Percentiles rank a stretch among this genome's conserved stretches.
Conservation (phyloP, 2,888 invertebrate species). For the Cheilosia urbana region DNA sequence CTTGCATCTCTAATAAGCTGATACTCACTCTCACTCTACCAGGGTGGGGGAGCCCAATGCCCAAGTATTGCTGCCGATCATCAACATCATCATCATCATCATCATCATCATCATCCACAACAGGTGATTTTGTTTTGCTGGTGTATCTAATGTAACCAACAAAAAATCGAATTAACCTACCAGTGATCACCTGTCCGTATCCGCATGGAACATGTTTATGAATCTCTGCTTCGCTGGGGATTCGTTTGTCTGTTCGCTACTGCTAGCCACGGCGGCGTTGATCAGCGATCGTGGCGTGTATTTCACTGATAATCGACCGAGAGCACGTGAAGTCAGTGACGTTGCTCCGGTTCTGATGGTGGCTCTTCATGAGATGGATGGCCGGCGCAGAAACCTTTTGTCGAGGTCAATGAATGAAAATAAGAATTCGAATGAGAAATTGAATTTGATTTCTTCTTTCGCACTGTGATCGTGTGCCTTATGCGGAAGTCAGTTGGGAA, state of each 20-base stretch:
- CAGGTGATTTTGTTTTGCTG: slow-evolving; percentile 42
- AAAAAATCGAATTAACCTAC: slow-evolving; percentile 25
- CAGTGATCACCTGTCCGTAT: slow-evolving; percentile 70
- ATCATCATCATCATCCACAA: slow-evolving; percentile 14
- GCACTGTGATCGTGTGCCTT: slow-evolving; percentile 26
- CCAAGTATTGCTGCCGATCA: slow-evolving; percentile 27
- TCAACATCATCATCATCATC: slow-evolving; percentile 18
- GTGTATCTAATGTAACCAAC: neutral
- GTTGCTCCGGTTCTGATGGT: slow-evolving; percentile 33
- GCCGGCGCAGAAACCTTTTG: slow-evolving; percentile 24
- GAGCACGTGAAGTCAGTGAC: slow-evolving; percentile 58
- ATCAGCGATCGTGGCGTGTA: slow-evolving; percentile 37
- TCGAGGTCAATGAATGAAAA: slow-evolving; percentile 71
- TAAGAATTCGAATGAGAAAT: slow-evolving; percentile 51
- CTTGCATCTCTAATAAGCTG: slow-evolving; percentile 61
- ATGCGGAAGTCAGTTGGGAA: slow-evolving; percentile 65
- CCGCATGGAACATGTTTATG: slow-evolving; percentile 64
- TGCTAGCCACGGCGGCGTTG: neutral
- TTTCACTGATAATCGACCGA: slow-evolving; percentile 42
- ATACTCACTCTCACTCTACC: slow-evolving; percentile 68
- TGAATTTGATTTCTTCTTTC: slow-evolving; percentile 52
- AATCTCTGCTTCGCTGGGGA: slow-evolving; percentile 51
- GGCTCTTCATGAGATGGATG: slow-evolving; percentile 2
- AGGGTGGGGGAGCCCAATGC: neutral
- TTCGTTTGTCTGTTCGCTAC: slow-evolving; percentile 19